Conservation (phyloP, 2,888 invertebrate genomes). For the Pecten maximus region DNA sequence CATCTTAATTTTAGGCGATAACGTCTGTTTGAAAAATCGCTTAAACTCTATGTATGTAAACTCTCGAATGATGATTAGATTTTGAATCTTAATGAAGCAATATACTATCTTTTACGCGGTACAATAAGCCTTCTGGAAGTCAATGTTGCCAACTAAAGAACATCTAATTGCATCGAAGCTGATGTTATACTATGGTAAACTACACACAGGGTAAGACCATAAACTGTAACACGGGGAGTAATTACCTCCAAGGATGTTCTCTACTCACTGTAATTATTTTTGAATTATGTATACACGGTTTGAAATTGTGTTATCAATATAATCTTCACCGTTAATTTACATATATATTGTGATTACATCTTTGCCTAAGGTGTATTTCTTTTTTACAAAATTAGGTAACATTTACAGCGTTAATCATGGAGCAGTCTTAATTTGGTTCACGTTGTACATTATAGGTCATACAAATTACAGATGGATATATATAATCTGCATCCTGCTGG, state of each 20-base stretch:
- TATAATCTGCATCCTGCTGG: too few species aligned
- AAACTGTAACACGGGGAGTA: neutral
- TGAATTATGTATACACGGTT: neutral
- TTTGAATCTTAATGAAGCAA: slow-evolving; percentile 2
- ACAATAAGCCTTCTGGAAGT: neutral
- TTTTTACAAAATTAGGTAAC: neutral
- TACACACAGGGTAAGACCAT: neutral
- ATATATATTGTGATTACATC: neutral
- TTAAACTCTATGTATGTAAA: neutral
- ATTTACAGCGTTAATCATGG: neutral
- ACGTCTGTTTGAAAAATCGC: neutral
- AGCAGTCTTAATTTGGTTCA: too few species aligned
- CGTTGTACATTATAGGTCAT: too few species aligned
- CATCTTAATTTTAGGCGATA: neutral
- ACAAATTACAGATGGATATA: too few species aligned
- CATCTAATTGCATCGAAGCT: neutral
- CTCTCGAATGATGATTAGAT: neutral
- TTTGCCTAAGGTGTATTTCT: neutral
- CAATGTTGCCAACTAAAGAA: neutral
- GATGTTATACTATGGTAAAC: neutral
- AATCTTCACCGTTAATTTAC: slow-evolving; percentile 15
- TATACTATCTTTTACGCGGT: neutral
- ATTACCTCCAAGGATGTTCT: neutral
- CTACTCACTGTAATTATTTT: neutral
- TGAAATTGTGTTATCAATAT: slow-evolving; percentile 23